Base-by-base conservation (phyloP, 2,113 vertebrate genomes). In the Elephantulus edwardii region DNA sequence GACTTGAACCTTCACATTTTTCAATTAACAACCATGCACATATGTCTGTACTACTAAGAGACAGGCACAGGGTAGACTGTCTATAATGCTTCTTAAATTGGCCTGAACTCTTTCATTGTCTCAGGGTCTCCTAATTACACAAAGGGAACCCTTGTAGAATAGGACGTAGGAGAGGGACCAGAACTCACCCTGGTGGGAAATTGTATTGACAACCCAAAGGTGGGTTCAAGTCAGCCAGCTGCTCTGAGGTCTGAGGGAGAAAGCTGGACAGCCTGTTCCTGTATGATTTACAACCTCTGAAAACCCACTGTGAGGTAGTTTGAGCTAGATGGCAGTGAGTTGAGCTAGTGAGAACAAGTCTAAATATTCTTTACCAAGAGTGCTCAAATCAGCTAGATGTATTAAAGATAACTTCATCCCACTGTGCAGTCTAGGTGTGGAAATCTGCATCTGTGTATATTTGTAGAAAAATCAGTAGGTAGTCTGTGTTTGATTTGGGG, bases 71-170 rank as follows among this genome's bases (percentile, higher is more conserved):
- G 70, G 5, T 58, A 44, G 38, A 26, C n/a, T 77, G 2, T 82
- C 52, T 66, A 16, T 68, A 93, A 76, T 52, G 8, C 70, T 86
- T 90, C 62, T 84, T 82, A 28, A 92, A 60, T 88, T 87, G 54
- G 68, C 60, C 33, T 40, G 12, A 80, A 66, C 71, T 17, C 44
- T 42, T 81, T 5, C 75, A 14, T 81, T 86, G 86, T 35, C 52
- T 40, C 30, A 76, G 44, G 58, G 78, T 64, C 64, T 82, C 86
- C 40, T 8, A 91, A n/a, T n/a, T n/a, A n/a, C n/a, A n/a, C n/a
- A n/a, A n/a, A n/a, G n/a, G n/a, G n/a, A n/a, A n/a, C n/a, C n/a
- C n/a, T n/a, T n/a, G n/a, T n/a, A n/a, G n/a, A n/a, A n/a, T n/a
- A n/a, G n/a, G n/a, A n/a, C n/a, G n/a, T n/a, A n/a, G n/a, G n/a